A percentile compares a stretch with the other conserved stretches of the same genome.
These are phyloP conservation scores for Etia nguti DNA, from an alignment of 2,113 vertebrate species.

Conservation along the genomic window DNA sequence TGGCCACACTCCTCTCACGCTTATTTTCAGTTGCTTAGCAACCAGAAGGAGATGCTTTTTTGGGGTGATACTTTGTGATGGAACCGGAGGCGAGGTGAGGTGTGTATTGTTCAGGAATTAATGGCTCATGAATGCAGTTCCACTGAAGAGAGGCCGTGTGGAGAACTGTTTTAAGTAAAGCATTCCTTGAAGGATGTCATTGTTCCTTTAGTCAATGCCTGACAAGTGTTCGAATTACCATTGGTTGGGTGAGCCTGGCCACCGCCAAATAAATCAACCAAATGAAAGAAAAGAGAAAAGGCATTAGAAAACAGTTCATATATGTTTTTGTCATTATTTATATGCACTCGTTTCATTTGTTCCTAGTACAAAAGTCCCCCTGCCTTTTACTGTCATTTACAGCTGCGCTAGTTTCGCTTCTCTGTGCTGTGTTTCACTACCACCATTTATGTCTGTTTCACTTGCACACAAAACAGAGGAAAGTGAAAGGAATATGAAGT, in stretches of 20 bases:
- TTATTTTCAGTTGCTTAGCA: slow-evolving; percentile 72
- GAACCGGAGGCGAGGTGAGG: slow-evolving; percentile 16
- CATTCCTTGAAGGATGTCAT: neutral
- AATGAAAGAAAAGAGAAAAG: neutral
- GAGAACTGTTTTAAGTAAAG: neutral
- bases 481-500: neutral
- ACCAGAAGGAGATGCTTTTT: slow-evolving; percentile 55
- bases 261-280: neutral
- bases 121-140: slow-evolving; percentile 1
- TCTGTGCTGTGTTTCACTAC: neutral
- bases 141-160: neutral
- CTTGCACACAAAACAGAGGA: neutral
- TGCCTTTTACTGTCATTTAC: neutral
- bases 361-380: neutral
- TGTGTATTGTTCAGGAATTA: slow-evolving; percentile 39
- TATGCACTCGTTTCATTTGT: neutral
- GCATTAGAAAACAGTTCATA: neutral
- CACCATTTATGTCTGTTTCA: neutral
- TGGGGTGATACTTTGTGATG: slow-evolving; percentile 38
- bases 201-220: neutral
- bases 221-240: neutral
- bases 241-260: neutral
- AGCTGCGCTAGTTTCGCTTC: neutral
- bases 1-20: slow-evolving; percentile 38
- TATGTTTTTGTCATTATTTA: neutral